phyloP scores from a whole-genome alignment of 2,797 vertebrate species.

The Scleropages formosus region DNA sequence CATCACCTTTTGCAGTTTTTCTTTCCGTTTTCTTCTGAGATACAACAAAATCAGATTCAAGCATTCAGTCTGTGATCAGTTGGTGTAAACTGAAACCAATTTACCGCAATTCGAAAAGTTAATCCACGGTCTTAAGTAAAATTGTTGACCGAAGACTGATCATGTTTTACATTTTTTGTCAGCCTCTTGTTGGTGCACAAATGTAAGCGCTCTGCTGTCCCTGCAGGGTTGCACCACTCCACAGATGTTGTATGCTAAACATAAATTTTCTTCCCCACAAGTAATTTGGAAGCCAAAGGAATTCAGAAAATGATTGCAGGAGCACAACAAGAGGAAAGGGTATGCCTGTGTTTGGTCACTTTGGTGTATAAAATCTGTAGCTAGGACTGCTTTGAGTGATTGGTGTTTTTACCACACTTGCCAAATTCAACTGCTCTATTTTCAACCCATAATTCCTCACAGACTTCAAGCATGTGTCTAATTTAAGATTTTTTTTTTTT shows the following conservation, averaged over 20 bases:
- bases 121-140: slow-evolving; percentile 38
- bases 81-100: not conserved
- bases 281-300: slow-evolving; percentile 75
- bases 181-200: slow-evolving; percentile 39
- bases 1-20: not conserved
- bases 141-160: slow-evolving; percentile 32
- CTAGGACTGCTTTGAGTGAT: slow-evolving; percentile 64
- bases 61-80: not conserved
- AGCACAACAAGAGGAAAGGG: slow-evolving; percentile 65
- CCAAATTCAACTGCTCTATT: slow-evolving; percentile 61
- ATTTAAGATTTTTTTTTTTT: slow-evolving; percentile 51
- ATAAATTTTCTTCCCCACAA: slow-evolving; percentile 71
- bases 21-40: not conserved
- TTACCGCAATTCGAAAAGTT: not conserved
- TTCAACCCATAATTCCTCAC: slow-evolving; percentile 63
- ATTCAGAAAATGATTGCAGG: slow-evolving; percentile 75
- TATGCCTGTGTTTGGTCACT: slow-evolving; percentile 65
- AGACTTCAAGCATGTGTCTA: slow-evolving; percentile 58
- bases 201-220: slow-evolving; percentile 40
- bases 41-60: too few relatives aligned
- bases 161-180: not conserved
- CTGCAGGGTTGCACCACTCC: slow-evolving; percentile 41
- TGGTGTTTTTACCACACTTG: slow-evolving; percentile 66
- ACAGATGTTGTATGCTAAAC: slow-evolving; percentile 66
- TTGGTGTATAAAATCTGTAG: slow-evolving; percentile 62